Percentiles rank a stretch among this genome's conserved stretches.
Evolutionary conservation across 2,797 vertebrate genomes (phyloP).

Genomic region (Lutjanus argentimaculatus): DNA sequence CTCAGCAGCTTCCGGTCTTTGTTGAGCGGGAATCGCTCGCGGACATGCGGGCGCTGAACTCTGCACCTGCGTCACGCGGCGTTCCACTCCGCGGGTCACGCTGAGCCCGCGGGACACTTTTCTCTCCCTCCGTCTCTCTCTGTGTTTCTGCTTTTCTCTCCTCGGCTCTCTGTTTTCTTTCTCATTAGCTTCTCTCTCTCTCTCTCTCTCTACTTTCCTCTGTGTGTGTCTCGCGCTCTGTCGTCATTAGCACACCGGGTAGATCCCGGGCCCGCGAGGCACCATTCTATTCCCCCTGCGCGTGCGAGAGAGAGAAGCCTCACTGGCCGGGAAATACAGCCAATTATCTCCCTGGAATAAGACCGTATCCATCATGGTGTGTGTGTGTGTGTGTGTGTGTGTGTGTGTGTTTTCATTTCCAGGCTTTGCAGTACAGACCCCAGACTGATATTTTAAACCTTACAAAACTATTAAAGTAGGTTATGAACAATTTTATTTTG

Average conservation of each 20-base stretch:
- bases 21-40: constrained; percentile 79
- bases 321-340: constrained; percentile 69
- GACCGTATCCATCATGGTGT: constrained; percentile 68
- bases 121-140: constrained; percentile 20
- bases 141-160: constrained; percentile 20
- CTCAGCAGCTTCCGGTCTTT: constrained; percentile 72
- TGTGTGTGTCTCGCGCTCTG: constrained; percentile 55
- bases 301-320: constrained; percentile 52
- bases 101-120: constrained; percentile 79
- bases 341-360: constrained; percentile 80
- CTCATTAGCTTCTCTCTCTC: constrained; percentile 49
- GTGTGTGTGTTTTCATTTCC: constrained; percentile 13
- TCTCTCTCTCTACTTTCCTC: constrained; percentile 26
- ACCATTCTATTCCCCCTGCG: constrained; percentile 66
- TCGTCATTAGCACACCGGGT: constrained; percentile 80
- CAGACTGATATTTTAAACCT: constrained; percentile 19
- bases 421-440: constrained; percentile 7
- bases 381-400: constrained; percentile 40
- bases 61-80: constrained; percentile 89
- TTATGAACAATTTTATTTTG: not conserved
- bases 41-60: constrained; percentile 86
- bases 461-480: not conserved
- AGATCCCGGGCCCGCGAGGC: constrained; percentile 78
- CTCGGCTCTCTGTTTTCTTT: constrained; percentile 7
- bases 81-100: constrained; percentile 87